These are phyloP conservation scores for Drosophila atroscutellata DNA, from an alignment of 2,888 invertebrate species.

Conservation along the genomic window DNA sequence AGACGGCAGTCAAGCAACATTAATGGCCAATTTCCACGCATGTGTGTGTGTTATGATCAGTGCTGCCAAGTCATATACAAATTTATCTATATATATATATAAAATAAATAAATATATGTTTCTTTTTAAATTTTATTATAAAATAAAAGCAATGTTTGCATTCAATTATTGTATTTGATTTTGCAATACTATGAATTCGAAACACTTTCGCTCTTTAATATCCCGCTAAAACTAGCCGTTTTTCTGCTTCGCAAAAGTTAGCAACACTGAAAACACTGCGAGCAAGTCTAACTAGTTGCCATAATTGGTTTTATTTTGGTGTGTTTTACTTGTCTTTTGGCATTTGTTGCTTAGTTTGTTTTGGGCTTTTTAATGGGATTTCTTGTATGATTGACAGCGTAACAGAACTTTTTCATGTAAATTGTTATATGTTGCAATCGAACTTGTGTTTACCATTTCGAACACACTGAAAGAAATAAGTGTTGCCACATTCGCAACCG, in stretches of 20 bases:
- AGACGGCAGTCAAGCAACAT: constrained; percentile 34
- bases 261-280: constrained; percentile 11
- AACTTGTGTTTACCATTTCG: not conserved
- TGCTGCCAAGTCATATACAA: not conserved
- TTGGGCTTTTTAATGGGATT: constrained; percentile 43
- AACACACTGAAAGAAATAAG: constrained; percentile 6
- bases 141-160: not conserved
- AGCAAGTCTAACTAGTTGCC: constrained; percentile 56
- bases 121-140: not conserved
- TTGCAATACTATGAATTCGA: not conserved
- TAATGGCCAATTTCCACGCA: constrained; percentile 46
- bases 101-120: not conserved
- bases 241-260: not conserved
- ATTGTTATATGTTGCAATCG: constrained; percentile 27
- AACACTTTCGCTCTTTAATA: not conserved
- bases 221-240: constrained; percentile 1
- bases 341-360: constrained; percentile 29
- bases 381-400: constrained; percentile 30
- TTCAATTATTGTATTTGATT: not conserved
- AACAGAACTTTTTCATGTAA: constrained; percentile 40
- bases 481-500: constrained; percentile 4
- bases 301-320: constrained; percentile 45
- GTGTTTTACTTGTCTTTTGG: constrained; percentile 21
- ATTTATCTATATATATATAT: too few relatives aligned
- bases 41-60: constrained; percentile 15